A percentile compares a stretch with the other conserved stretches of the same genome.
These are phyloP conservation scores for Centroberyx gerrardi DNA, from an alignment of 2,797 vertebrate species.

Conservation along the genomic window DNA sequence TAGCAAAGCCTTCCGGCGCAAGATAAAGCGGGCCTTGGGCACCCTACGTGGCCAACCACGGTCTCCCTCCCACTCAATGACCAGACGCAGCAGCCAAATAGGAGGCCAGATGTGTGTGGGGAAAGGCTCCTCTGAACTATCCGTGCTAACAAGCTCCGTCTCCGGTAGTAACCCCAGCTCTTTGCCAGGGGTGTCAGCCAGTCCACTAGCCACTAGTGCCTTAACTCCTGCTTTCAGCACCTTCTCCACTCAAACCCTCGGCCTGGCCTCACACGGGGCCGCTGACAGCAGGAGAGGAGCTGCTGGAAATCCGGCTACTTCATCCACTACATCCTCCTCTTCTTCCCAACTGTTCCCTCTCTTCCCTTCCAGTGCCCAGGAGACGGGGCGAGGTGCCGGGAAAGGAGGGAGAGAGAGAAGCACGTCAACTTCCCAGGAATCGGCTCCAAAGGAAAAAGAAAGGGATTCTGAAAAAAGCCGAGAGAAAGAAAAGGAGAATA, in stretches of 20 bases:
- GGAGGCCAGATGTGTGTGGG: constrained; percentile 68
- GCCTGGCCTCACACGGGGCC: constrained; percentile 87
- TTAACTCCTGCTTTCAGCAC: constrained; percentile 93
- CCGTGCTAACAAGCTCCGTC: constrained; percentile 88
- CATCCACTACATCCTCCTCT: constrained; percentile 82
- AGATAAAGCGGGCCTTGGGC: constrained; percentile 81
- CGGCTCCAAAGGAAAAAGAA: constrained; percentile 89
- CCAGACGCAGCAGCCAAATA: constrained; percentile 91
- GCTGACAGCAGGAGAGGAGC: constrained; percentile 85
- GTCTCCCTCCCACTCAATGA: constrained; percentile 98
- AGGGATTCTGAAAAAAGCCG: constrained; percentile 91
- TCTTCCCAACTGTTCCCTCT: constrained; percentile 92
- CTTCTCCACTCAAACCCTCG: constrained; percentile 91
- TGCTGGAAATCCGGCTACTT: constrained; percentile 88
- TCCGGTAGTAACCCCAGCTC: constrained; percentile 90
- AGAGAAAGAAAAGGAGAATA: constrained; percentile 97
- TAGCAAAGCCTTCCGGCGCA: constrained; percentile 78
- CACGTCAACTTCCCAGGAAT: constrained; percentile 87
- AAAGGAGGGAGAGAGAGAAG: constrained; percentile 88
- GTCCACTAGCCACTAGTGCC: constrained; percentile 94
- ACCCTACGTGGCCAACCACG: constrained; percentile 89
- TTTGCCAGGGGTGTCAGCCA: constrained; percentile 91
- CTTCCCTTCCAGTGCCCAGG: constrained; percentile 90
- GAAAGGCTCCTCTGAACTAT: constrained; percentile 85
- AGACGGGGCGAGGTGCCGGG: constrained; percentile 77